Evolutionary conservation across 2,888 invertebrate species (phyloP), one percentile per base, ranked within the genome.

Genomic region (Flexamia atlantica): DNA sequence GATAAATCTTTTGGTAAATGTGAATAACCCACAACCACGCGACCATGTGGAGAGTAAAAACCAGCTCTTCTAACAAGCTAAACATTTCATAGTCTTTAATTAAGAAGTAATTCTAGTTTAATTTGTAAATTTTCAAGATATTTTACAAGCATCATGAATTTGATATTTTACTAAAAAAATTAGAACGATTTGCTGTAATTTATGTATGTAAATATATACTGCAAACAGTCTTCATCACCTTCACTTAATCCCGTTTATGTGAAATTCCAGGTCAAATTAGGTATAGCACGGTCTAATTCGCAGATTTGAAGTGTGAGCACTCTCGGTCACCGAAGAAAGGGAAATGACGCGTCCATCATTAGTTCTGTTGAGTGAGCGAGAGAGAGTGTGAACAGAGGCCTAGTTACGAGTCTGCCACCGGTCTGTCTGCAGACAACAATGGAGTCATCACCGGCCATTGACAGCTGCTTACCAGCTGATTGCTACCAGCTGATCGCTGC

Each of bases 391-490:
- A 40, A 64, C 64, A 28, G 5, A 64, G 30, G 64, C 64, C 64
- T 64, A 64, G 64, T 64, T 64, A 64, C 64, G 9, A 12, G 53
- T 53, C 53, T 53, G 53, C 53, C 64, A 30, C 23, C 30, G 25
- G 64, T 28, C 64, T 28, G 64, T 64, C 64, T 14, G 23, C 23
- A 64, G 64, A 72, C 72, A 72, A 72, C 72, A 72, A 72, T 40
- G 64, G 28, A 64, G 20, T 53, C 53, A 72, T 72, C 32, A 40
- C 72, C 72, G 72, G 25, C 72, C 23, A 72, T 72, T 72, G 72
- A 36, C 72, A 72, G 72, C 30, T 72, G 53, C 20, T 53, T 53
- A 53, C 5, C 46, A 64, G 64, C 64, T 64, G 64, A 64, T 64
- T 30, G 64, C 53, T 57, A 57, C 2, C 64, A 64, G 64, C 64